Percentiles rank a stretch among this genome's conserved stretches.
phyloP scores from a whole-genome alignment of 1,140 invertebrate genomes.

The Physella acuta region DNA sequence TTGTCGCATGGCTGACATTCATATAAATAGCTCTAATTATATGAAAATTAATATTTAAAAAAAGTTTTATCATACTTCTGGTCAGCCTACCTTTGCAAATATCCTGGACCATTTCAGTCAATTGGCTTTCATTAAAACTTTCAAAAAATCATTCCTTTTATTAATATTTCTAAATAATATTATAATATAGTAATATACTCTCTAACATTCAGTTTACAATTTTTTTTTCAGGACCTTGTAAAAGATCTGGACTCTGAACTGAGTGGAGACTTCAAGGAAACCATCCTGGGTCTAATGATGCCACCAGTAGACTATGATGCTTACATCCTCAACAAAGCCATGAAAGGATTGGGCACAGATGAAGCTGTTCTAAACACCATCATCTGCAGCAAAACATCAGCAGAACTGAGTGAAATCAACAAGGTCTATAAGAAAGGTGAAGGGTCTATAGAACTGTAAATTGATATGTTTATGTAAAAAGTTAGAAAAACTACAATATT shows the following conservation, averaged over 20 bases:
- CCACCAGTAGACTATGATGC: conserved; percentile 69
- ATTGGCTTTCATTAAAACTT: no score
- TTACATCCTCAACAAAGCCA: conserved; percentile 82
- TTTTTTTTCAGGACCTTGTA: conserved; percentile 49
- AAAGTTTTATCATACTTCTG: no score
- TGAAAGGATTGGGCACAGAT: conserved; percentile 66
- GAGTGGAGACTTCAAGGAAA: conserved; percentile 51
- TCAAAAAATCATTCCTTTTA: background rate
- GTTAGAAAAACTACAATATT: no score
- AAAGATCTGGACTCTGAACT: conserved; percentile 51
- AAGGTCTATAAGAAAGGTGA: conserved; percentile 5
- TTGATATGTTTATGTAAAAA: no score
- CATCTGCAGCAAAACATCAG: conserved; percentile 16
- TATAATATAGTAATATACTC: background rate
- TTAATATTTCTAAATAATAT: background rate
- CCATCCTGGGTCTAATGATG: conserved; percentile 51
- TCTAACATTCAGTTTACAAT: background rate
- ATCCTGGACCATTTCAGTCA: no score
- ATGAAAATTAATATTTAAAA: no score
- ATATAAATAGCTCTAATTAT: no score
- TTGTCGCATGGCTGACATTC: no score
- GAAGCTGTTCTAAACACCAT: conserved; percentile 42
- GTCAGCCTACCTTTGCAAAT: no score
- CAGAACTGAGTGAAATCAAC: background rate
- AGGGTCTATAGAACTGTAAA: no score